These are phyloP conservation scores for Cariama cristata DNA, from an alignment of 2,113 vertebrate genomes.

Conservation along the genomic window DNA sequence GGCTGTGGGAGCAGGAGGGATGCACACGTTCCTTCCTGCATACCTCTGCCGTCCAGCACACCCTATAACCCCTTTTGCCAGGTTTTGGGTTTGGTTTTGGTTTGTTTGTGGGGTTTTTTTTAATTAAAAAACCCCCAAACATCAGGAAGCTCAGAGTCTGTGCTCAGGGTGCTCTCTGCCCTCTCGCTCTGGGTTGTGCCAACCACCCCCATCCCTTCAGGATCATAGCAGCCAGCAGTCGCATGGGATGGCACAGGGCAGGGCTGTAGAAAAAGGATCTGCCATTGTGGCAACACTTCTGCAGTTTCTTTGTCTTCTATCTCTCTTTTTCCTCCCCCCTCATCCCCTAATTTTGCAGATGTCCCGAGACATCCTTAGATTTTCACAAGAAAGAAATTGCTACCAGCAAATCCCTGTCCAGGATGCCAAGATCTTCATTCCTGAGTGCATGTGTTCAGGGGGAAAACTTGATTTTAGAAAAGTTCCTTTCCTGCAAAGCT, in stretches of 20 bases:
- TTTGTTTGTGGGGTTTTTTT: too few species aligned
- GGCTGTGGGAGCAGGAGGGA: not conserved
- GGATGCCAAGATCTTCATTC: not conserved
- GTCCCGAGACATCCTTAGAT: not conserved
- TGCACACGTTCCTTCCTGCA: rapidly evolving
- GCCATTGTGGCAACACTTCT: not conserved
- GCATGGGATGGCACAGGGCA: not conserved
- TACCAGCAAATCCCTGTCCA: not conserved
- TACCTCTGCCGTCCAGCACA: not conserved
- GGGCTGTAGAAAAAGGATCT: not conserved
- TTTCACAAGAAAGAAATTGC: not conserved
- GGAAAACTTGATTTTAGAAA: not conserved
- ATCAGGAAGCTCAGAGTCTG: not conserved
- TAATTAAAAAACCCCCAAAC: not conserved
- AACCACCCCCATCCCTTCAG: rapidly evolving
- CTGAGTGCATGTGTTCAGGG: rapidly evolving
- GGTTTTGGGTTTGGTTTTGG: too few species aligned
- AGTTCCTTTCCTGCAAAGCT: not conserved
- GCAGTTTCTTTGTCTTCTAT: not conserved
- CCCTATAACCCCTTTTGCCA: not conserved
- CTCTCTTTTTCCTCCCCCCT: not conserved
- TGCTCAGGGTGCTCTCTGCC: not conserved
- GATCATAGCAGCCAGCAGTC: rapidly evolving
- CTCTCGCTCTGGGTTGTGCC: not conserved
- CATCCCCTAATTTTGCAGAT: not conserved